Evolutionary conservation across 1,140 invertebrate genomes (phyloP).

Genomic region (Metopolophium dirhodum): DNA sequence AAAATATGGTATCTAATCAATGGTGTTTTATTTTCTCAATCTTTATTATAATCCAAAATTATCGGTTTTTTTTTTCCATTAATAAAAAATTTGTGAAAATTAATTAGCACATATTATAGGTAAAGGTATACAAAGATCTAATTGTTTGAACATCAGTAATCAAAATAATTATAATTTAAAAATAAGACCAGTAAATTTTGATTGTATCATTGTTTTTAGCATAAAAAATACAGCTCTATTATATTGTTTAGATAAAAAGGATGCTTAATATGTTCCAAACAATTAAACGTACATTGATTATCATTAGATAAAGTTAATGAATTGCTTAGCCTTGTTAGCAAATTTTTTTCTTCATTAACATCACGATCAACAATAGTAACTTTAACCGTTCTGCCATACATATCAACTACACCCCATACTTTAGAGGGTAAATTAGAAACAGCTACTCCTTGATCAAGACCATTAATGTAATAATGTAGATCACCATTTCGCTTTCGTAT

Average conservation of each 20-base stretch:
- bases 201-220: neutral
- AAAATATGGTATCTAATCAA: neutral
- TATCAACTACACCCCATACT: conserved; percentile 91
- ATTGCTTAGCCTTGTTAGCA: conserved; percentile 74
- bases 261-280: neutral
- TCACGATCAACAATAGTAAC: conserved; percentile 83
- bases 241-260: neutral
- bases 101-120: neutral
- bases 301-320: conserved; percentile 62
- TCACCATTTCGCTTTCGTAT: conserved; percentile 81
- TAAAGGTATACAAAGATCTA: neutral
- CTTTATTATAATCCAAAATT: neutral
- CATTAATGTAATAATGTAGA: conserved; percentile 93
- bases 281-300: conserved; percentile 57
- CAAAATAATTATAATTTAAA: neutral
- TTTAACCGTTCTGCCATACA: conserved; percentile 97
- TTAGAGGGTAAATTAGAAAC: conserved; percentile 76
- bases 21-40: neutral
- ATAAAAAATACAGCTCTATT: neutral
- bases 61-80: neutral
- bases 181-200: neutral
- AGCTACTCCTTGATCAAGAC: conserved; percentile 89
- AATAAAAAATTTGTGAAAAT: neutral
- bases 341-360: conserved; percentile 78
- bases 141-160: neutral